phyloP scores from a whole-genome alignment of 2,888 invertebrate genomes.

The Drosophila setosimentum region DNA sequence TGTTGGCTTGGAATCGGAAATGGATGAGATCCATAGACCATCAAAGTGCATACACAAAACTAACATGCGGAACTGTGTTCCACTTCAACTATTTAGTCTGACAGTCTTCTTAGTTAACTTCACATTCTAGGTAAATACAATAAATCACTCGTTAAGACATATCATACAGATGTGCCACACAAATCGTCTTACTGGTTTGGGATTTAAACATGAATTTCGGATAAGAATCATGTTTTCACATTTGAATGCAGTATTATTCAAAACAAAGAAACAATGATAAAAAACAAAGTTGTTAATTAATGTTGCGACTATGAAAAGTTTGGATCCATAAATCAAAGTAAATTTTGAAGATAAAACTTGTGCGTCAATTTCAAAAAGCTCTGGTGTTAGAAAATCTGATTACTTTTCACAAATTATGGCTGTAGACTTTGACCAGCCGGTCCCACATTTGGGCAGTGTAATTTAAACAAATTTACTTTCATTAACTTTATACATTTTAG shows the following conservation, averaged over 20 bases:
- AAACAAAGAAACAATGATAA: too few species aligned
- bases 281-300: too few species aligned
- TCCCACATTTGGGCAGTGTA: background rate
- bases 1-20: slow-evolving; percentile 3
- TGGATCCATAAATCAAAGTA: background rate
- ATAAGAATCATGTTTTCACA: background rate
- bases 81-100: background rate
- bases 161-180: background rate
- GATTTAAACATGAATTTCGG: background rate
- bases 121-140: background rate
- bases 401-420: background rate
- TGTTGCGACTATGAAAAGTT: background rate
- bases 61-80: background rate
- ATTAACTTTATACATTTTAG: background rate
- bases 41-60: slow-evolving; percentile 10
- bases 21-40: background rate
- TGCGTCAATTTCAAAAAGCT: background rate
- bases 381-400: background rate
- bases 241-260: background rate
- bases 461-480: background rate
- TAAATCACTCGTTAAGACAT: background rate
- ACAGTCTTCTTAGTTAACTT: background rate
- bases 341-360: background rate
- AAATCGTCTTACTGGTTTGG: background rate
- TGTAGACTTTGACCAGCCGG: background rate